Conservation (phyloP, 2,113 vertebrate species). For the Aythya baeri region DNA sequence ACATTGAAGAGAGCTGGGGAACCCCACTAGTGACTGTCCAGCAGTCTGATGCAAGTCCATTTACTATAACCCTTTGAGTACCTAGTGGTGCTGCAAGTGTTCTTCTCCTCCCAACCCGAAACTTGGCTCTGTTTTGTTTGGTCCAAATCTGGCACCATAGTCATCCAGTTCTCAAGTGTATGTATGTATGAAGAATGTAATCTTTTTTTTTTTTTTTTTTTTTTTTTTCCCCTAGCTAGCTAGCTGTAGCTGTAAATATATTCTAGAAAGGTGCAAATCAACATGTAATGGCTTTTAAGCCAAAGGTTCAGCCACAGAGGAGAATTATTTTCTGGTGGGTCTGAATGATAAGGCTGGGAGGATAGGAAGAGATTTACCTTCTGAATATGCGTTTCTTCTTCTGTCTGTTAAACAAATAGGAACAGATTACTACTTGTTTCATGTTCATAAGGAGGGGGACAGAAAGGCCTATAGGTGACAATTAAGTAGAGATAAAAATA, state of each 20-base stretch:
- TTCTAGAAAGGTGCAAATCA: neutral
- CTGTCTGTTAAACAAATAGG: neutral
- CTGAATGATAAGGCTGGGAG: neutral
- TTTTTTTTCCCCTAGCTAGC: neutral
- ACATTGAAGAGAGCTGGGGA: too few species aligned
- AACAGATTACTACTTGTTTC: neutral
- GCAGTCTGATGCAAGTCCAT: too few species aligned
- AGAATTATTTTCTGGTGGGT: neutral
- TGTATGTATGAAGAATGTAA: neutral
- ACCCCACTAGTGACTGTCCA: too few species aligned
- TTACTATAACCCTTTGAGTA: too few species aligned
- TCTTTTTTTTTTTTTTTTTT: too few species aligned
- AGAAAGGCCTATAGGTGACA: neutral
- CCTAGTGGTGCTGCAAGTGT: neutral
- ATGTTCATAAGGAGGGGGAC: neutral
- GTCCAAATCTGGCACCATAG: neutral
- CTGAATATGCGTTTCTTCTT: neutral
- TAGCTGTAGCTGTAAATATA: neutral
- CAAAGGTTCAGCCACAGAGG: neutral
- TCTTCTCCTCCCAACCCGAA: neutral
- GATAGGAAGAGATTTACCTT: neutral
- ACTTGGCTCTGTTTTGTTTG: neutral
- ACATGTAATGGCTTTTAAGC: neutral
- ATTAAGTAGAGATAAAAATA: neutral
- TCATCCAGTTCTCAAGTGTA: neutral